Evolutionary conservation across 2,113 vertebrate genomes (phyloP), one percentile per base, ranked within the genome.

Genomic region (Brachypodius melanocephalos): DNA sequence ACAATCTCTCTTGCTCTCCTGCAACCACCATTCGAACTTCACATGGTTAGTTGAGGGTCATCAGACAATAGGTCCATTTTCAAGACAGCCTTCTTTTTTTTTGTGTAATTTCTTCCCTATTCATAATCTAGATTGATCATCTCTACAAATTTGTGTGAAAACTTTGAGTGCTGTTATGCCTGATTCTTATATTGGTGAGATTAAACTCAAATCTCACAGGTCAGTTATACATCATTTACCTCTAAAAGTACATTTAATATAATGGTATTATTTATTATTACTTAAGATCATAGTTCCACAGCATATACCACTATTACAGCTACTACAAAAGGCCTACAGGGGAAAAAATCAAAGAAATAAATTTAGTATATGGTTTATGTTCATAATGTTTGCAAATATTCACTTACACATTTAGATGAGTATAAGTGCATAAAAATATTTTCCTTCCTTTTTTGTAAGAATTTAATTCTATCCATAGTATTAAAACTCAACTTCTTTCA

Each of bases 101-200:
- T 17, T 28, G 17, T 40, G 32, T 32, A 22, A 7, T 58, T 79
- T 86, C 22, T 59, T 84, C 29, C 15, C 38, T 14, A 15, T 5
- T 38, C 46, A 38, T 58, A 38, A 49, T 22, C 54, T 34, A 55
- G 6, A 6, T 19, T 73, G 8, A 55, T 42, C 29, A 74, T 73
- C 45, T 38, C 8, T 38, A n/a, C 3, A 61, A 17, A 61, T 66
- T 57, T 78, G 2, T 31, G 29, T 5, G 63, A 26, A 61, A 88
- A 43, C 0, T 29, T 38, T 17, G 6, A 2, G 13, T 0, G 0
- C 11, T 42, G 11, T 8, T 58, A n/a, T 16, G 6, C 20, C 8
- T 28, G 19, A 26, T 67, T 83, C 14, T 65, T 68, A 24, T 14
- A 17, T 4, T n/a, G 28, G 2, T 25, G 17, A 48, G 7, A 48